Percentiles rank a stretch among this genome's conserved stretches.
These are phyloP conservation scores for Pelobates cultripes DNA, from an alignment of 2,797 vertebrate genomes.

Conservation along the genomic window DNA sequence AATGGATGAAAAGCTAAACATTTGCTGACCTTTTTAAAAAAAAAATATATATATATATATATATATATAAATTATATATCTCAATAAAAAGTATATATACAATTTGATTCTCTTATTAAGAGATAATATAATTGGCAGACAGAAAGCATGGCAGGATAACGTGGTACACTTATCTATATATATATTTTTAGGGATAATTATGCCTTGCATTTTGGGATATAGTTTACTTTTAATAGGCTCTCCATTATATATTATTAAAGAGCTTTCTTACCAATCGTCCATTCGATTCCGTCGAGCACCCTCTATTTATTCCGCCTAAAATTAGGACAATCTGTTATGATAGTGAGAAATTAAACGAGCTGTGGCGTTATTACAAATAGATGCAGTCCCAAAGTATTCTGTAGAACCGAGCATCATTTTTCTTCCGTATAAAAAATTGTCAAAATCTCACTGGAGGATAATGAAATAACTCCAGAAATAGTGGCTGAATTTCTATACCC, in stretches of 20 bases:
- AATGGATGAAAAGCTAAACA: no score
- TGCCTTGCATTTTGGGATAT: background rate
- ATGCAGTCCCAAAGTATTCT: conserved; percentile 38
- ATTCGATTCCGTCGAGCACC: conserved; percentile 4
- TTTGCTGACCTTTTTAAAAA: no score
- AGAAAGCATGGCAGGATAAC: background rate
- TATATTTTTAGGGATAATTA: background rate
- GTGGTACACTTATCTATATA: background rate
- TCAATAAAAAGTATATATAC: background rate
- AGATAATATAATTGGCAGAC: background rate
- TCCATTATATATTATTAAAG: background rate
- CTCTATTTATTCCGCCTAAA: conserved; percentile 29
- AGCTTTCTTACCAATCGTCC: conserved; percentile 4
- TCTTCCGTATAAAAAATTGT: conserved; percentile 52
- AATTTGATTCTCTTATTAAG: background rate
- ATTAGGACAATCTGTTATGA: conserved; percentile 50
- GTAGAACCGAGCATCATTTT: conserved; percentile 50
- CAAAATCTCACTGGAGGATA: conserved; percentile 53
- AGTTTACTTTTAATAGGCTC: background rate
- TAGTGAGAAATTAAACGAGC: conserved; percentile 47
- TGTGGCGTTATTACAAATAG: conserved; percentile 51
- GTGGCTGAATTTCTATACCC: conserved; percentile 41
- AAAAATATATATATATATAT: background rate
- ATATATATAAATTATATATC: conserved; percentile 18
- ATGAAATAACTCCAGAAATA: conserved; percentile 47